Evolutionary conservation across 92 coral and sea anemone genomes (phyloP).

Genomic region (Metridium senile): DNA sequence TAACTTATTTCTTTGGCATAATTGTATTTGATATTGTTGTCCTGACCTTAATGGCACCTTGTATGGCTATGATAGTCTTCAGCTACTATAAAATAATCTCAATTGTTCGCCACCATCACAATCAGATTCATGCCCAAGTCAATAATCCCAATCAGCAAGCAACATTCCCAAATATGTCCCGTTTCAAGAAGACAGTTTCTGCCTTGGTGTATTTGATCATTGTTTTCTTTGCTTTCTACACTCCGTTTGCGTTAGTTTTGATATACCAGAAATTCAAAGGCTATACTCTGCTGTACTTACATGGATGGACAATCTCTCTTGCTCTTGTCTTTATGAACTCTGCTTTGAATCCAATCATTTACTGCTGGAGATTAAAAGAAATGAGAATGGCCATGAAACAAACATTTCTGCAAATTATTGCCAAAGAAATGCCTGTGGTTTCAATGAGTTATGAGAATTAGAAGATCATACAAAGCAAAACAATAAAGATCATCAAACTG

Average conservation of each 20-base stretch:
- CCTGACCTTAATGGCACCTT: not conserved
- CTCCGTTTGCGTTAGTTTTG: not conserved
- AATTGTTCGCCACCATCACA: slow-evolving; percentile 15
- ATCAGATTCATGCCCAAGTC: slow-evolving; percentile 10
- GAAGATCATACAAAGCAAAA: too few species aligned
- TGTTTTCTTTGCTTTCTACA: not conserved
- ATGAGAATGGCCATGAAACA: slow-evolving; percentile 6
- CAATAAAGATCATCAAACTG: too few species aligned
- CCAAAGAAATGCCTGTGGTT: not conserved
- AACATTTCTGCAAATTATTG: not conserved
- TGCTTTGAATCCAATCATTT: slow-evolving; percentile 3
- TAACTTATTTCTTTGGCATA: not conserved
- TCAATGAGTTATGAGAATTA: too few species aligned
- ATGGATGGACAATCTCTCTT: not conserved
- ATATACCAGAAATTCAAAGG: not conserved
- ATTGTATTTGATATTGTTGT: not conserved
- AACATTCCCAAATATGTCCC: not conserved
- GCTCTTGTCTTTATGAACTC: not conserved
- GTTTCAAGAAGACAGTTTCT: slow-evolving; percentile 1
- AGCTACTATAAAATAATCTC: not conserved
- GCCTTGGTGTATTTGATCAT: not conserved
- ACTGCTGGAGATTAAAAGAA: slow-evolving; percentile 23
- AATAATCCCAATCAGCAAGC: not conserved
- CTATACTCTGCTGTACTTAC: not conserved
- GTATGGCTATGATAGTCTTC: not conserved